phyloP scores from a whole-genome alignment of 2,113 vertebrate species.

The Thalassoma bifasciatum region DNA sequence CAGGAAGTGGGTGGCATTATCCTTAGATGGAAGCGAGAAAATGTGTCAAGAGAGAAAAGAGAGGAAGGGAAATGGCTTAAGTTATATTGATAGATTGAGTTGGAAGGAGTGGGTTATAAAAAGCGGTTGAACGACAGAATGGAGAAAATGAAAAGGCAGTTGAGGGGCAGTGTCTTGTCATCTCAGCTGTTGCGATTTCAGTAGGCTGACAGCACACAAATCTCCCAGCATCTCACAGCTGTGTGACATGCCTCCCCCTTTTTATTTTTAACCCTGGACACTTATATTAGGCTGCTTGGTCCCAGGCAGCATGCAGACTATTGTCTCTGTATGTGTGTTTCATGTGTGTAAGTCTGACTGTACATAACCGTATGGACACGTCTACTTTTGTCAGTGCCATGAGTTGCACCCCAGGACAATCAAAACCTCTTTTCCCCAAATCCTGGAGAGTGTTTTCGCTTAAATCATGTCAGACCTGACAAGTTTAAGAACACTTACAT shows the following conservation, averaged over 20 bases:
- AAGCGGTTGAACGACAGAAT: constrained; percentile 22
- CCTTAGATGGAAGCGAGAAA: constrained; percentile 49
- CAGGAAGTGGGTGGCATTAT: constrained; percentile 58
- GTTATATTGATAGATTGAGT: constrained; percentile 33
- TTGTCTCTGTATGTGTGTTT: constrained; percentile 57
- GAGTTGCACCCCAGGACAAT: constrained; percentile 3
- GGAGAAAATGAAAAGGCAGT: constrained; percentile 51
- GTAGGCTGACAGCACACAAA: constrained; percentile 81
- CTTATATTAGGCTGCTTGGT: constrained; percentile 68
- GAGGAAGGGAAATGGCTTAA: constrained; percentile 2
- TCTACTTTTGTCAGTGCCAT: constrained; percentile 32
- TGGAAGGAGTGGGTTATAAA: constrained; percentile 9
- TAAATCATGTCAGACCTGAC: constrained; percentile 55
- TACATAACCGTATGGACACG: constrained; percentile 13
- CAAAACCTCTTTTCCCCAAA: not conserved
- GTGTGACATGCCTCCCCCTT: constrained; percentile 80
- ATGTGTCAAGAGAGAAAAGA: constrained; percentile 28
- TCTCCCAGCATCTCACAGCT: constrained; percentile 85
- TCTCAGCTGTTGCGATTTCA: constrained; percentile 91
- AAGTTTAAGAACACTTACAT: constrained; percentile 62
- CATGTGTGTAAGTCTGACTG: constrained; percentile 31
- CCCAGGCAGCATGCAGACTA: constrained; percentile 43
- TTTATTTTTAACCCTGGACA: constrained; percentile 85
- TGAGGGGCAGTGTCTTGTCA: constrained; percentile 70
- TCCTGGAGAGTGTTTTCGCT: constrained; percentile 31